Percentiles rank a stretch among this genome's conserved stretches.
Evolutionary conservation across 23 tunicate genomes (phyloP).

Genomic region (Phallusia fumigata): DNA sequence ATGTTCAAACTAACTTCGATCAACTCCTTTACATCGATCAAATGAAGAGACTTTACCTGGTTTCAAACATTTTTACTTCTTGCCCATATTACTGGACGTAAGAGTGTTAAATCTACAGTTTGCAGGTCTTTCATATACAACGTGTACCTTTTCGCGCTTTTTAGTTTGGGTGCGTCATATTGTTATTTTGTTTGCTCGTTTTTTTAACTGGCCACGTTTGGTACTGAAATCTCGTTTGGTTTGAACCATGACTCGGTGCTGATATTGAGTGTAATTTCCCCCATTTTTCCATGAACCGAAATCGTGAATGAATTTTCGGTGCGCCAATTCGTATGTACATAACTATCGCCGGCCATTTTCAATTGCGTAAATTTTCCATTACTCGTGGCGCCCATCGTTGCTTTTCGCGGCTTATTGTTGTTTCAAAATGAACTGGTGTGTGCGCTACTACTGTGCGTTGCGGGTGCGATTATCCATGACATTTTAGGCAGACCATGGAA

Average conservation of each 20-base stretch:
- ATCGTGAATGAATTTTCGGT: background rate
- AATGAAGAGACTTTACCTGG: no score
- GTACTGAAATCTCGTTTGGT: background rate
- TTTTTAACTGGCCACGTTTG: background rate
- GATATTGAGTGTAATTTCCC: background rate
- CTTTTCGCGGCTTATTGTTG: background rate
- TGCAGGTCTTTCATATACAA: no score
- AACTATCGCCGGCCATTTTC: no score
- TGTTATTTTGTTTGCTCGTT: background rate
- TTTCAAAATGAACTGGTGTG: conserved; percentile 1
- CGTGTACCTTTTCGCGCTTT: no score
- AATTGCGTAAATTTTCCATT: background rate
- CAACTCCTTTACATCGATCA: no score
- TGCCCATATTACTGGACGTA: no score
- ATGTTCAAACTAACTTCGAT: no score
- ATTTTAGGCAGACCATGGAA: background rate
- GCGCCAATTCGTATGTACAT: no score
- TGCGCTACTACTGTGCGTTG: conserved; percentile 12
- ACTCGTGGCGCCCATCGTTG: background rate
- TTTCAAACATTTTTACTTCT: no score
- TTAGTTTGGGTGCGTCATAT: no score
- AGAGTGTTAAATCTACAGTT: no score
- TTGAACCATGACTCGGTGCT: conserved; percentile 1
- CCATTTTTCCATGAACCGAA: background rate
- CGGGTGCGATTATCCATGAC: conserved; percentile 3